Percentiles rank a stretch among this genome's conserved stretches.
Conservation (phyloP, 1,140 invertebrate species). For the Campoletis sonorensis region DNA sequence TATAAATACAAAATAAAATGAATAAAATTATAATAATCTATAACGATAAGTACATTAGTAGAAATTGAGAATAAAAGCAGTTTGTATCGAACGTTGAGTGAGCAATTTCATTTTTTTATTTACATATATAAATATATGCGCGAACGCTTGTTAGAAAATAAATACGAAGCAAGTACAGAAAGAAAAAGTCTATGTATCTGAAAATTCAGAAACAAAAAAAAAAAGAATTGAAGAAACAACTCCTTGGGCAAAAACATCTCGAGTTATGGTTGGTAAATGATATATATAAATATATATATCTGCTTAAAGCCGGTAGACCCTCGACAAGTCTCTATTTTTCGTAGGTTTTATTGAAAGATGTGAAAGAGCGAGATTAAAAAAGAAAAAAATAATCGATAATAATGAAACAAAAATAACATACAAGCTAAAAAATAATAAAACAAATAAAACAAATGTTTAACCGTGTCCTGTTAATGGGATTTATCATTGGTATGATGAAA, state of each 20-base stretch:
- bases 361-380: not conserved
- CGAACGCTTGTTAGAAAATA: conserved; percentile 16
- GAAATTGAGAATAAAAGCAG: not conserved
- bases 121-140: conserved; percentile 1
- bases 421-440: not conserved
- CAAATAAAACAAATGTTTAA: conserved; percentile 31
- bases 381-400: not conserved
- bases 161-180: not conserved
- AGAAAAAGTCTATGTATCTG: not conserved
- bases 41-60: not conserved
- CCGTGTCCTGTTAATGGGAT: not conserved
- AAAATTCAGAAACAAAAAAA: not conserved
- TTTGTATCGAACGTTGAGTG: conserved; percentile 18
- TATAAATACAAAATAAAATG: too few species aligned
- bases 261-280: not conserved
- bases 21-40: not conserved
- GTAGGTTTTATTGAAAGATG: conserved; percentile 30
- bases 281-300: not conserved
- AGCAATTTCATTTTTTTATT: not conserved
- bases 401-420: not conserved
- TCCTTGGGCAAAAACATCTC: not conserved
- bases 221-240: conserved; percentile 5
- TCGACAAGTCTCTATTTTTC: conserved; percentile 36
- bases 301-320: conserved; percentile 21
- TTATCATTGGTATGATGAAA: not conserved